phyloP scores from a whole-genome alignment of 2,888 invertebrate species.

The Drosophila birchii region DNA sequence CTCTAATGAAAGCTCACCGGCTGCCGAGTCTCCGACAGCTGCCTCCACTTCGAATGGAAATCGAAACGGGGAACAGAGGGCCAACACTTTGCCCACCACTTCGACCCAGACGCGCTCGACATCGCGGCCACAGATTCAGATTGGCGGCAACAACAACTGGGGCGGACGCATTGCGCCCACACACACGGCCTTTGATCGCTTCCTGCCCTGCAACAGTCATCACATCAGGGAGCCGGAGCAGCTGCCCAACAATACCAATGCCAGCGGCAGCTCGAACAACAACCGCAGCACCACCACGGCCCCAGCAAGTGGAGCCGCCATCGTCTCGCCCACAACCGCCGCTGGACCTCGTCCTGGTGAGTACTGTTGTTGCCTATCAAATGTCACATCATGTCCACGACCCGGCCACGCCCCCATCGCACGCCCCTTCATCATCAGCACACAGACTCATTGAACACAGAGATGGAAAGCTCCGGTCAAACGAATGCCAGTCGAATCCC shows the following conservation, averaged over 20 bases:
- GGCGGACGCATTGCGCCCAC: conserved; percentile 83
- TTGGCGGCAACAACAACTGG: conserved; percentile 86
- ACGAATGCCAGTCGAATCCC: conserved; percentile 8
- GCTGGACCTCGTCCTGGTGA: conserved; percentile 28
- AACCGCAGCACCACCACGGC: conserved; percentile 17
- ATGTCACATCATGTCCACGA: conserved; percentile 7
- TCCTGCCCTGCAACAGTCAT: conserved; percentile 90
- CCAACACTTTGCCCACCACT: conserved; percentile 89
- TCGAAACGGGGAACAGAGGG: conserved; percentile 86
- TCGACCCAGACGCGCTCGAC: conserved; percentile 90
- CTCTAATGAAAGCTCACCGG: conserved; percentile 13
- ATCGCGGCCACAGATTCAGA: conserved; percentile 89
- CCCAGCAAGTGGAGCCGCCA: conserved; percentile 1
- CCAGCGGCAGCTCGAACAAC: conserved; percentile 47
- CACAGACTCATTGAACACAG: conserved; percentile 33
- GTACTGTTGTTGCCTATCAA: conserved; percentile 1
- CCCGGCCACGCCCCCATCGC: conserved; percentile 18
- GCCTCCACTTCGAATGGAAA: conserved; percentile 55
- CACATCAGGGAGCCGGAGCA: conserved; percentile 86
- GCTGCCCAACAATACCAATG: conserved; percentile 49
- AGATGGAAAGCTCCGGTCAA: conserved; percentile 33
- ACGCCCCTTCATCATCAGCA: conserved; percentile 33
- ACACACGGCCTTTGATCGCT: conserved; percentile 85
- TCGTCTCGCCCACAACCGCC: conserved; percentile 8
- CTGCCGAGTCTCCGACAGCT: conserved; percentile 24